These are phyloP conservation scores for Suncus etruscus DNA, from an alignment of 2,113 vertebrate species.

Conservation along the genomic window DNA sequence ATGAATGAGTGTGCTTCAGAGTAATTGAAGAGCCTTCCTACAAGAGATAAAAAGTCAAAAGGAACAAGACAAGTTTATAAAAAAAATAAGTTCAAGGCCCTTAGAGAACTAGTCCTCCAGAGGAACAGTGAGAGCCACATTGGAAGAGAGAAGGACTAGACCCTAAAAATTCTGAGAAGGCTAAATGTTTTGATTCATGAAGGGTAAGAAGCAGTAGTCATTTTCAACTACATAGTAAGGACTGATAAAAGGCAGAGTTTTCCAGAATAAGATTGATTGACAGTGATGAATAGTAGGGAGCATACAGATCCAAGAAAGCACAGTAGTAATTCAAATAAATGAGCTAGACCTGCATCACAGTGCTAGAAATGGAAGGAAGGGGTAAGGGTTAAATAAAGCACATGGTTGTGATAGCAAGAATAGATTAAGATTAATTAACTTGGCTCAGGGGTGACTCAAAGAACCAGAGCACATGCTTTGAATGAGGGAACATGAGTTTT, in stretches of 20 bases:
- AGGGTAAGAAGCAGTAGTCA: neutral
- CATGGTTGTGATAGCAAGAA: neutral
- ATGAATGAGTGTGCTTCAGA: neutral
- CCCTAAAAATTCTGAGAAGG: neutral
- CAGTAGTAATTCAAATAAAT: neutral
- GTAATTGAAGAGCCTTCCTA: neutral
- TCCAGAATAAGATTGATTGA: neutral
- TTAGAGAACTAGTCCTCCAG: neutral
- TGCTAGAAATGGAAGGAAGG: neutral
- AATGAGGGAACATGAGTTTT: too few species aligned
- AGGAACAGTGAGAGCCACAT: rapidly evolving
- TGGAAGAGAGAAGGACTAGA: neutral
- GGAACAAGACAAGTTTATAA: neutral
- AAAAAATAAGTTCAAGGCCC: neutral
- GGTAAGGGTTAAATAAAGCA: neutral
- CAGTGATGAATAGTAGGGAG: neutral
- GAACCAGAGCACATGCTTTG: too few species aligned
- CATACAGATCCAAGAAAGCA: neutral
- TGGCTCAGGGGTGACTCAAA: too few species aligned
- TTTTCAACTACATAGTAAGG: neutral
- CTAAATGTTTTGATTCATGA: neutral
- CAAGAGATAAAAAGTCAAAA: neutral
- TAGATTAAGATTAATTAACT: neutral
- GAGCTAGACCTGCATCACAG: neutral
- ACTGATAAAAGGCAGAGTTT: neutral